Percentiles rank a stretch among this genome's conserved stretches.
Conservation (phyloP, 1,140 invertebrate genomes). For the Venturia canescens region DNA sequence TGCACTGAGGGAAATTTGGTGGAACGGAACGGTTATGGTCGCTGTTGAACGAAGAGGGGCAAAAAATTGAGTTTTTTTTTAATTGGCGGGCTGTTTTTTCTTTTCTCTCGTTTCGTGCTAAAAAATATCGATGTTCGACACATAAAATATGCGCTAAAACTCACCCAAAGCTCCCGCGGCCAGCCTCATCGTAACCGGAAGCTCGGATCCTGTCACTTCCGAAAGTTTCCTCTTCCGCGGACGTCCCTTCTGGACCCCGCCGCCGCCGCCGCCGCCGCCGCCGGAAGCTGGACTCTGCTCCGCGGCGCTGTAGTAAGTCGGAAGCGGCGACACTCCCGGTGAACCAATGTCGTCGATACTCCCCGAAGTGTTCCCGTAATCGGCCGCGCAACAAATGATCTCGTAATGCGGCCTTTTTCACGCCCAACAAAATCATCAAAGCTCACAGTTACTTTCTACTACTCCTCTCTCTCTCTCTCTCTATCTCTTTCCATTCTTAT, state of each 20-base stretch:
- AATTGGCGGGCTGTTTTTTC: background rate
- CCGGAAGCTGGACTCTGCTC: constrained; percentile 76
- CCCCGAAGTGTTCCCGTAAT: constrained; percentile 79
- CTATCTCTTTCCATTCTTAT: too few species aligned
- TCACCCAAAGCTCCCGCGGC: constrained; percentile 80
- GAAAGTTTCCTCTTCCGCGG: constrained; percentile 88
- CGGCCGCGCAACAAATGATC: constrained; percentile 78
- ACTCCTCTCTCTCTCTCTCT: too few species aligned
- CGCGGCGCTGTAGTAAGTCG: constrained; percentile 79
- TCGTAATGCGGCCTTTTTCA: constrained; percentile 82
- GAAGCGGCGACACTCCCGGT: constrained; percentile 79
- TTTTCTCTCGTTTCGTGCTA: background rate
- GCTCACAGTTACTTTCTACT: too few species aligned
- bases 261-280: constrained; percentile 77
- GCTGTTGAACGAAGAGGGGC: too few species aligned
- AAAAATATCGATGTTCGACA: background rate
- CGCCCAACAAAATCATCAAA: constrained; percentile 52
- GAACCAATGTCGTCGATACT: constrained; percentile 79
- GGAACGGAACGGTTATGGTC: too few species aligned
- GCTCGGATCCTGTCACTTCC: constrained; percentile 78
- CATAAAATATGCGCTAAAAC: constrained; percentile 16
- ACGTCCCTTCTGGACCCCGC: constrained; percentile 85
- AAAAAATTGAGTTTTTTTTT: too few species aligned
- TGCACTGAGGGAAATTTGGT: too few species aligned
- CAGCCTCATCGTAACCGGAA: constrained; percentile 84